These are phyloP conservation scores for Neoseiulus cucumeris DNA, from an alignment of 1,140 invertebrate species.

Conservation along the genomic window DNA sequence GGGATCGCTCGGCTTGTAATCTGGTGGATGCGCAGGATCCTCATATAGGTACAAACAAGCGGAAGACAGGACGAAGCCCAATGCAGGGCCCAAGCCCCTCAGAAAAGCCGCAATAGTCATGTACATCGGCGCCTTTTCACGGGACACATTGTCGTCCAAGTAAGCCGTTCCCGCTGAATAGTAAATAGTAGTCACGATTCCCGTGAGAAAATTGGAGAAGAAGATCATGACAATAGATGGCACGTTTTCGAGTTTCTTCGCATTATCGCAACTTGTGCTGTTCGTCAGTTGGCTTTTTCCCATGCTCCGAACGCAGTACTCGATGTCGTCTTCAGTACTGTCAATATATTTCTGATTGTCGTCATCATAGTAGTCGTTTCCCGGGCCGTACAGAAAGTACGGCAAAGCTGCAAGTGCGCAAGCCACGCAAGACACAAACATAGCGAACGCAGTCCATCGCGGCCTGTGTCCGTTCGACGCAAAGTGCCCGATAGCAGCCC, in stretches of 20 bases:
- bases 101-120: slow-evolving; percentile 3
- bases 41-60: slow-evolving; percentile 15
- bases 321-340: not conserved
- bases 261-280: not conserved
- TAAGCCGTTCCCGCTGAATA: slow-evolving; percentile 23
- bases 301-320: not conserved
- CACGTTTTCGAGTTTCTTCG: slow-evolving; percentile 14
- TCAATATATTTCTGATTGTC: not conserved
- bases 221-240: slow-evolving; percentile 16
- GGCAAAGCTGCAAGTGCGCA: not conserved
- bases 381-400: not conserved
- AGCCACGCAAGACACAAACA: not conserved
- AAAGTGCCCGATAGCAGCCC: not conserved
- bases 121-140: slow-evolving; percentile 22
- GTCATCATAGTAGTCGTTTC: not conserved
- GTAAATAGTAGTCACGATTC: slow-evolving; percentile 16
- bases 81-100: slow-evolving; percentile 15
- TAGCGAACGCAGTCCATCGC: not conserved
- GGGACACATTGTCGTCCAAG: slow-evolving; percentile 26
- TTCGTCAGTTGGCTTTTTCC: not conserved
- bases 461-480: slow-evolving; percentile 6
- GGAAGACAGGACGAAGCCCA: slow-evolving; percentile 16
- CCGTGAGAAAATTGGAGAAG: slow-evolving; percentile 16
- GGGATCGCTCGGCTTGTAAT: slow-evolving; percentile 18
- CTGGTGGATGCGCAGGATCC: slow-evolving; percentile 15